Evolutionary conservation across 2,113 vertebrate species (phyloP), one percentile per base, ranked within the genome.

Genomic region (Gobio gobio): DNA sequence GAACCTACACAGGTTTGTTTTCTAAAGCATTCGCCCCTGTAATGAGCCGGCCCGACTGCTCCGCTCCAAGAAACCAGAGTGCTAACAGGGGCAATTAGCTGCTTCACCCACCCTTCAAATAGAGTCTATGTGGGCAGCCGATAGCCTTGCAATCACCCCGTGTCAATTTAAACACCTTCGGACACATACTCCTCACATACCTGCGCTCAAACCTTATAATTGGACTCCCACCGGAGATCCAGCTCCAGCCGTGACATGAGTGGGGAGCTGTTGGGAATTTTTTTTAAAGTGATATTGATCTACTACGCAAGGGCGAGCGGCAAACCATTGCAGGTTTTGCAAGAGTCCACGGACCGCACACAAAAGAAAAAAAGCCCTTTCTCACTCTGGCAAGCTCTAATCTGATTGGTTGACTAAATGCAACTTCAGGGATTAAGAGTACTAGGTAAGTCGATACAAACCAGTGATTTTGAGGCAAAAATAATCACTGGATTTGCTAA

Each of bases 81-180:
- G 63, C 89, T 93, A 91, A 92, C 91, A 93, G 13, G 90, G 85
- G 49, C 88, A 89, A 91, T 92, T 90, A 90, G 88, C 83, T 68
- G 87, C 47, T 88, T 90, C 91, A 92, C 87, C 89, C 90, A 87
- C 87, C 88, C 86, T 79, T 86, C 80, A 87, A 90, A 91, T 86
- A 88, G 84, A 88, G 77, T 86, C 72, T 66, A 73, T 54, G 88
- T 63, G 66, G 63, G 18, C 10, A 54, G n/a, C 51, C 10, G 36
- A 83, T 83, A 82, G 9, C 75, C 47, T 45, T 4, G 5, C 64
- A 10, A 24, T 68, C 66, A 78, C 49, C 81, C 66, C 29, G 22
- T 72, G 66, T 83, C 81, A 72, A 73, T 83, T 58, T 83, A 72
- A 83, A 72, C 81, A 83, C 22, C 66, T 76, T n/a, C 70, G 22